Percentiles rank a stretch among this genome's conserved stretches.
These are phyloP conservation scores for Microcebus lehilahytsara DNA, from an alignment of 2,113 vertebrate species.

Conservation along the genomic window DNA sequence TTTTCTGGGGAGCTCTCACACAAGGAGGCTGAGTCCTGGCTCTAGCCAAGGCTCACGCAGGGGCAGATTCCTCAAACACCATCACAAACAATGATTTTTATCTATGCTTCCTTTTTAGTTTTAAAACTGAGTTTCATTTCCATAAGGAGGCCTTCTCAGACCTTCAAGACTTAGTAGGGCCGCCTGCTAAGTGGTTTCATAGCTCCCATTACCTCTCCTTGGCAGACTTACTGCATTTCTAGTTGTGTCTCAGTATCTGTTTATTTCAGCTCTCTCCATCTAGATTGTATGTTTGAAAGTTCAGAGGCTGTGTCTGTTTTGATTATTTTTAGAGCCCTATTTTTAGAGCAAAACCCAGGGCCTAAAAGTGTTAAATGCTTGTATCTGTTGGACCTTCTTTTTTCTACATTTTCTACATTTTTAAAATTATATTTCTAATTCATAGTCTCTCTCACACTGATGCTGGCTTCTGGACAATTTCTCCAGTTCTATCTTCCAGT, in stretches of 20 bases:
- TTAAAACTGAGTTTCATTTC: slow-evolving; percentile 28
- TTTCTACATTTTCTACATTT: slow-evolving; percentile 31
- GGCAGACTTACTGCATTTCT: neutral
- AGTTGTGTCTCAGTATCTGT: neutral
- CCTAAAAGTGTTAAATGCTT: neutral
- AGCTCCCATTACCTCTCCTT: neutral
- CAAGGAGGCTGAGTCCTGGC: neutral
- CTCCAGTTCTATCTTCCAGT: neutral
- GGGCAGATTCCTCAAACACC: neutral
- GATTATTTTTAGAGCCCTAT: neutral
- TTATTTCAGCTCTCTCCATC: neutral
- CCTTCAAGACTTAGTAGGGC: neutral
- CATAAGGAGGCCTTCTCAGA: neutral
- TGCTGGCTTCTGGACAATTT: neutral
- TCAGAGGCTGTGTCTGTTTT: neutral
- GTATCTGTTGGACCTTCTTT: neutral
- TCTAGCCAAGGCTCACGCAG: neutral
- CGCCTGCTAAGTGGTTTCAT: neutral
- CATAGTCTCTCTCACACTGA: neutral
- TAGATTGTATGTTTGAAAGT: neutral
- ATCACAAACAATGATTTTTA: neutral
- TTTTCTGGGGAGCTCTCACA: neutral
- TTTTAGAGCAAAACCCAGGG: neutral
- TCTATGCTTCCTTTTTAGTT: neutral
- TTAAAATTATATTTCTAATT: neutral